Conservation (phyloP, 2,888 invertebrate species). For the Cheilosia scutellata region DNA sequence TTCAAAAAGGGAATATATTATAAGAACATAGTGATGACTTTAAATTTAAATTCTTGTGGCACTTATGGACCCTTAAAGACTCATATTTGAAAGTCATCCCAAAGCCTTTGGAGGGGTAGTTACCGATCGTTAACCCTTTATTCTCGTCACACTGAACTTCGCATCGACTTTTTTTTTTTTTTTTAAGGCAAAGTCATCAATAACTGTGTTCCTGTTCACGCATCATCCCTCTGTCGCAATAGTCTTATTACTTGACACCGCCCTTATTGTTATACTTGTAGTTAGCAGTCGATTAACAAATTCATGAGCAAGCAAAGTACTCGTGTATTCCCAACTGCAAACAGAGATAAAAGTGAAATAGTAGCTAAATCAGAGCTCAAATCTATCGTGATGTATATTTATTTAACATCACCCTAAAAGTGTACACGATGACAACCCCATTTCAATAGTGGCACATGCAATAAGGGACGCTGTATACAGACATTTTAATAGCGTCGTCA, state of each 20-base stretch:
- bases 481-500: slow-evolving; percentile 13
- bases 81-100: not conserved
- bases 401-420: slow-evolving; percentile 17
- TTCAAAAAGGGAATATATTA: slow-evolving; percentile 5
- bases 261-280: slow-evolving; percentile 61
- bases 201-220: slow-evolving; percentile 12
- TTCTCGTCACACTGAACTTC: no score
- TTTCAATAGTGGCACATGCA: slow-evolving; percentile 32
- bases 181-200: slow-evolving; percentile 3
- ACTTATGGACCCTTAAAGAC: not conserved
- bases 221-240: slow-evolving; percentile 26
- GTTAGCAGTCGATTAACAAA: slow-evolving; percentile 41
- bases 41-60: not conserved
- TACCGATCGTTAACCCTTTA: not conserved
- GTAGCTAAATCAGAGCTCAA: slow-evolving; percentile 50
- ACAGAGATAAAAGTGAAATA: slow-evolving; percentile 30
- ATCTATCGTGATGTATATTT: slow-evolving; percentile 49
- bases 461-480: slow-evolving; percentile 38
- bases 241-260: slow-evolving; percentile 49
- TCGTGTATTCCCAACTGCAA: slow-evolving; percentile 40
- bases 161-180: not conserved
- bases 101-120: not conserved
- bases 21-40: not conserved
- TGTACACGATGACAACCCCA: slow-evolving; percentile 33
- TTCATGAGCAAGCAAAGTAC: slow-evolving; percentile 12